Evolutionary conservation across 64 coral and sea anemone species (phyloP).

Genomic region (Stylophora pistillata): DNA sequence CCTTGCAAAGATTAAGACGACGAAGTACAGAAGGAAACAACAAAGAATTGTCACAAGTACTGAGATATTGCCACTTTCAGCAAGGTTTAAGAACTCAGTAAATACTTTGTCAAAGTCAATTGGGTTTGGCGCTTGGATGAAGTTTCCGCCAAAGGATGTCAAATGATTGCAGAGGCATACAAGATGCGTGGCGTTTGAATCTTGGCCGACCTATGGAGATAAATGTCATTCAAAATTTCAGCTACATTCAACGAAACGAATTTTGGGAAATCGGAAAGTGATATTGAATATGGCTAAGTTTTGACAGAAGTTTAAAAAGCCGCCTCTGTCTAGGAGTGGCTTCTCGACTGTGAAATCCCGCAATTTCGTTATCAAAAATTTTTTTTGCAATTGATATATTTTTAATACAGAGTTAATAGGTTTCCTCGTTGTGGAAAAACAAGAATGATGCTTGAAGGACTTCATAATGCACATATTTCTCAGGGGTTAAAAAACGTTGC

Average conservation of each 20-base stretch:
- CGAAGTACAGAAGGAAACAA: conserved; percentile 20
- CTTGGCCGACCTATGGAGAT: not conserved
- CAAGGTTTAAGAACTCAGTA: conserved; percentile 29
- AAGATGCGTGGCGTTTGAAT: not conserved
- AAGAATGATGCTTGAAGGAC: no score
- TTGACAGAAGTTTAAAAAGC: no score
- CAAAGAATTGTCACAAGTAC: conserved; percentile 25
- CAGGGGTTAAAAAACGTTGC: not conserved
- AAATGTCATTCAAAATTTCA: not conserved
- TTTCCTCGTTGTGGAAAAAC: no score
- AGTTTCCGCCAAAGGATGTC: conserved; percentile 31
- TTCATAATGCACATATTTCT: not conserved
- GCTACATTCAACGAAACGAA: no score
- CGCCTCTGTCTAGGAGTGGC: no score
- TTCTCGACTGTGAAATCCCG: no score
- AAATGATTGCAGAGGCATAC: conserved; percentile 41
- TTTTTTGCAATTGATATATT: no score
- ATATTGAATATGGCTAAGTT: no score
- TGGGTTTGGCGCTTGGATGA: conserved; percentile 36
- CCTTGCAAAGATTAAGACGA: conserved; percentile 26
- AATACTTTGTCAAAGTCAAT: conserved; percentile 46
- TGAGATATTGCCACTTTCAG: conserved; percentile 33
- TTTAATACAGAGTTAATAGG: no score
- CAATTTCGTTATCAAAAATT: no score
- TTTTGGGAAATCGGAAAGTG: no score